A percentile compares a stretch with the other conserved stretches of the same genome.
phyloP scores from a whole-genome alignment of 2,797 vertebrate genomes.

The Ctenopoma multispine region DNA sequence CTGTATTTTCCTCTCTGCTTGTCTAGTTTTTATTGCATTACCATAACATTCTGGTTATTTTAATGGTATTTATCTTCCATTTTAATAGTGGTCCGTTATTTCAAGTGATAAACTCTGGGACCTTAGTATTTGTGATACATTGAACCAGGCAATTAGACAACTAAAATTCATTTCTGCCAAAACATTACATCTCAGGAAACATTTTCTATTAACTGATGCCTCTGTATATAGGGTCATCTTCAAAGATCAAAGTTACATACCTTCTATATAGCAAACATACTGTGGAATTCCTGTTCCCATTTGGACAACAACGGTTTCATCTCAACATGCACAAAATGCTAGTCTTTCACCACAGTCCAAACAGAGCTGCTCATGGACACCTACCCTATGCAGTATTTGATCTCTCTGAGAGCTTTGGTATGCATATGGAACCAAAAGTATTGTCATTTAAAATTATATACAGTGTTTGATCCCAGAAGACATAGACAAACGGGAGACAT shows the following conservation, averaged over 20 bases:
- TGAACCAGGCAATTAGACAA: background rate
- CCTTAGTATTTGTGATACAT: background rate
- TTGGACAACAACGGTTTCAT: too few species aligned
- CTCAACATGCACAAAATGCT: too few species aligned
- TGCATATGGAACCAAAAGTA: constrained; percentile 27
- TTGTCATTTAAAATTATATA: constrained; percentile 36
- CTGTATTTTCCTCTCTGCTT: background rate
- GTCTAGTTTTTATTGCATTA: background rate
- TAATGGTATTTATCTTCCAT: background rate
- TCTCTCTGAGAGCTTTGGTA: too few species aligned
- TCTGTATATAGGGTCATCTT: too few species aligned
- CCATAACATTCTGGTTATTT: too few species aligned
- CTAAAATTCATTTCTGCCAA: too few species aligned
- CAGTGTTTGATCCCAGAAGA: constrained; percentile 45
- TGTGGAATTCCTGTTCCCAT: too few species aligned
- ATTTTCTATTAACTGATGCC: background rate
- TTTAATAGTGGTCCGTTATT: background rate
- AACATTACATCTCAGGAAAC: background rate
- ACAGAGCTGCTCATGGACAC: too few species aligned
- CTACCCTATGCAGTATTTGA: too few species aligned
- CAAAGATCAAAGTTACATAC: too few species aligned
- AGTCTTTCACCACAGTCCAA: too few species aligned
- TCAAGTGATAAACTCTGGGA: background rate
- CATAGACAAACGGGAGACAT: constrained; percentile 56
- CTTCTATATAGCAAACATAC: background rate